Base-by-base conservation (phyloP, 2,888 invertebrate species). In the Leucoma salicis region DNA sequence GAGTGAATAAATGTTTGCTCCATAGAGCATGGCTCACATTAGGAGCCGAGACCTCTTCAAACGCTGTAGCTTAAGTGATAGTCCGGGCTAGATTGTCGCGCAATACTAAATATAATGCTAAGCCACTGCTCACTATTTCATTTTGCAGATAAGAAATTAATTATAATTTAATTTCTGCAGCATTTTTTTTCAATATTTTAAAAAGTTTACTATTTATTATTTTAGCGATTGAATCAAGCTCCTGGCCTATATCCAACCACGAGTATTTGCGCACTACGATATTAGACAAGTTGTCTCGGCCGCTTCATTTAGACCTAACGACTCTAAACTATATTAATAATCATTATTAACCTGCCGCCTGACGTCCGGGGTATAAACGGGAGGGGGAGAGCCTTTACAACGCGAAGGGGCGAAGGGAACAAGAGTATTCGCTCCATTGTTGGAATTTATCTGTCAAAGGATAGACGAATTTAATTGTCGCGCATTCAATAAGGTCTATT, bases 261-360 rank as follows among this genome's bases (percentile, higher is more conserved):
- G 57, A 70, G 49, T 83, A 82, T 82, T 82, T 82, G 74, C 79
- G 52, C 69, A 56, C 64, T 52, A 49, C 79, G 75, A 79, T 85
- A 85, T 85, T 82, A 82, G 75, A 75, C 78, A 84, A 85, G 82
- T 84, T 84, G 66, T 66, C 65, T 70, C 58, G 64, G 69, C 62
- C 68, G 74, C 66, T 69, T 73, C 76, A 75, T 81, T 82, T 75
- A 76, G 70, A 76, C 65, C 69, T 78, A 78, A 78, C 78, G 74
- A 78, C 69, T 55, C 76, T 78, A 79, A 84, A 85, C 85, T 86
- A 85, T 86, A 86, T 85, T 86, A 85, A 84, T 86, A 71, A 84
- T 81, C 75, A 78, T 80, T 81, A 85, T 83, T 82, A 83, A 80
- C 79, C 76, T 74, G 76, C 61, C 61, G 51, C 53, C 52, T 60